Evolutionary conservation across 2,113 vertebrate genomes (phyloP), one percentile per base, ranked within the genome.

Genomic region (Oryzias melastigma): DNA sequence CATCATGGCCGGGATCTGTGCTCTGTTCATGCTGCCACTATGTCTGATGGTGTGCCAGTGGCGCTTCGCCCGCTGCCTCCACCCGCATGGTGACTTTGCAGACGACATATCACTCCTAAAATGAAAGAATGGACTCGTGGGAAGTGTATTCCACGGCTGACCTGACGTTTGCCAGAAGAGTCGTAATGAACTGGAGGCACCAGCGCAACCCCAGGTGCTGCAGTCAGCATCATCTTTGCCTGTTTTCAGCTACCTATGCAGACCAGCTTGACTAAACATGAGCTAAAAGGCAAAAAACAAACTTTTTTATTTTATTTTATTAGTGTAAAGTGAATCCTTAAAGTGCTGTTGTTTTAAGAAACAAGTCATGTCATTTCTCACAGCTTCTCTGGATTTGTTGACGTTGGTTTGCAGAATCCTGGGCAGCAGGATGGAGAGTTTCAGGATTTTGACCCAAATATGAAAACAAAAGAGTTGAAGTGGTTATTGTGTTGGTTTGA

Each of bases 21-120:
- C 95, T 8, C 95, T 99, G 73, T 99, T 99, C 91, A 98, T 99
- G 97, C 91, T 98, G 81, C 97, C 97, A 0, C 93, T 99, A 71
- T 98, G 96, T 90, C 94, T 98, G 85, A 98, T 99, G 95, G 93
- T 98, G 73, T 98, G 96, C 70, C 97, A 99, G 92, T 98, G 96
- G 96, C 96, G 96, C 80, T 98, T 96, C 52, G 90, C 93, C 47
- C 95, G 90, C 84, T 98, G 96, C 86, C 87, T 98, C 75, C 94
- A 93, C 60, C 93, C 92, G 10, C 93, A 91, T 0, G 91, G 94
- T 3, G 95, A 98, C 90, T 97, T 98, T 0, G 94, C 95, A 0
- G 97, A 99, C 0, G 95, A 98, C 91, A 97, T 98, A 75, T 98
- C 96, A 20, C 88, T 99, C 83, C 92, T 99, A 5, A 98, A 99